phyloP scores from a whole-genome alignment of 2,888 invertebrate species.

The Poecilobothrus nobilitatus region DNA sequence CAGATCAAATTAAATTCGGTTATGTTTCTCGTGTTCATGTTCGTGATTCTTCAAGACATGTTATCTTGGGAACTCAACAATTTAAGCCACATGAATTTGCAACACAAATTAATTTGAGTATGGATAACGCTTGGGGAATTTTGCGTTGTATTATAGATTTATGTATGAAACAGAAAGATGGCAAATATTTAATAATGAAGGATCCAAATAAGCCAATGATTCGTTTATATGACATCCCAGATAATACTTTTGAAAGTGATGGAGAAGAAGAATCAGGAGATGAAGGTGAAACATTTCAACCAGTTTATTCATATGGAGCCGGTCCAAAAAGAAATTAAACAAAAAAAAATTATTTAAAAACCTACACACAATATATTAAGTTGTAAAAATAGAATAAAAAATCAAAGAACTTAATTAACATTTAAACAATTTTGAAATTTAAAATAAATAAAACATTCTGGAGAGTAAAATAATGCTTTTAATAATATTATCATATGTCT shows the following conservation, averaged over 20 bases:
- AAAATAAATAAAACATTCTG: no score
- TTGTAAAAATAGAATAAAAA: no score
- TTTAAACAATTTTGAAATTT: no score
- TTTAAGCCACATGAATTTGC: conserved; percentile 98
- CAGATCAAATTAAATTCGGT: conserved; percentile 96
- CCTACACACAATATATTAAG: no score
- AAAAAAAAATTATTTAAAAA: no score
- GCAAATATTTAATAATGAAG: conserved; percentile 95
- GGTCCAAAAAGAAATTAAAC: background rate
- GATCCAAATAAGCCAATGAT: conserved; percentile 98
- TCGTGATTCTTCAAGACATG: conserved; percentile 91
- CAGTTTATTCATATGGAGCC: conserved; percentile 34
- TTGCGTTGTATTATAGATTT: conserved; percentile 94
- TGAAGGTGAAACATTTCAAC: conserved; percentile 43
- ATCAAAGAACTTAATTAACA: no score
- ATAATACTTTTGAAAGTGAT: conserved; percentile 96
- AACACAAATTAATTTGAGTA: conserved; percentile 94
- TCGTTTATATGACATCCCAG: conserved; percentile 94
- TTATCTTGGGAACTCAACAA: conserved; percentile 93
- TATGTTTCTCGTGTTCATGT: conserved; percentile 95
- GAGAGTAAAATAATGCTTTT: no score
- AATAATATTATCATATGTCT: no score
- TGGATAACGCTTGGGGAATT: conserved; percentile 99
- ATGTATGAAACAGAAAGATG: conserved; percentile 93
- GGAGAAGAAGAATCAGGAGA: conserved; percentile 63